Evolutionary conservation across 2,888 invertebrate species (phyloP), one percentile per base, ranked within the genome.

Genomic region (Podabrus alpinus): DNA sequence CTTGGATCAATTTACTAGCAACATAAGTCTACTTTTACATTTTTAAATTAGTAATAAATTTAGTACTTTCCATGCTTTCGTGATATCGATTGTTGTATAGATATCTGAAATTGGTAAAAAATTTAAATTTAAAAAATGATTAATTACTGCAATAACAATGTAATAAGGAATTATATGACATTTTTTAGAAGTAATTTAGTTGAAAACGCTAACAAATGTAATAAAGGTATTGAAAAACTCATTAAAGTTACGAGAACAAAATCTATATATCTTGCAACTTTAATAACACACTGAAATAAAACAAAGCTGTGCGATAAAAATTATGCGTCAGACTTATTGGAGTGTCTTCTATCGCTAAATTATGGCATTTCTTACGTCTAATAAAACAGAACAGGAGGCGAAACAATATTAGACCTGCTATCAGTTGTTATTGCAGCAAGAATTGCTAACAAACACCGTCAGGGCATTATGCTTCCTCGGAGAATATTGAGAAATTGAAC

Each of bases 221-320:
- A 69, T 69, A 69, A 73, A 73, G 62, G 73, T 69, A 73, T 73
- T 70, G 67, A 68, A 70, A 74, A 69, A 77, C 78, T 77, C 76
- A 82, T 82, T 82, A 81, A 81, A 79, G 79, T 80, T 77, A 59
- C 72, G 60, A 62, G 66, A 81, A 81, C 78, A 80, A 79, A 75
- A 80, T 78, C 82, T 80, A 81, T 82, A 82, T 80, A 81, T 82
- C 82, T 79, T 79, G 72, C 66, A 78, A 80, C 75, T 81, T 81
- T 82, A 82, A 82, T 82, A 82, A 82, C 81, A 82, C 80, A 77
- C 78, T 77, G 79, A 79, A 82, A 81, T 79, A 80, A 82, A 81
- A 81, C 79, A 80, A 79, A 76, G 77, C 68, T 68, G 73, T 72
- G 71, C 79, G 80, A 82, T 82, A 80, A 82, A 82, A 82, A 82